Evolutionary conservation across 2,113 vertebrate genomes (phyloP), one percentile per base, ranked within the genome.

Genomic region (Pogona vitticeps): DNA sequence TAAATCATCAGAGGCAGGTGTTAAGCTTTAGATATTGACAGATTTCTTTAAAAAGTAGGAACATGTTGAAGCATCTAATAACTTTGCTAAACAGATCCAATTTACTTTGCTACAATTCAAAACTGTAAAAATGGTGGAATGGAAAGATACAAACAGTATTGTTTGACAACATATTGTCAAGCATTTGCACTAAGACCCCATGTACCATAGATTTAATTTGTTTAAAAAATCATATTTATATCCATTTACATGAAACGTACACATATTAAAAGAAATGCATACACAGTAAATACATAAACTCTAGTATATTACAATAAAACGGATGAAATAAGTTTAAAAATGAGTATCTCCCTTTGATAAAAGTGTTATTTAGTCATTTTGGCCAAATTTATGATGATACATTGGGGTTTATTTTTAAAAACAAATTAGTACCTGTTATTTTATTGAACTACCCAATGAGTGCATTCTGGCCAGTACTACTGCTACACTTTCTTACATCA

Each of bases 171-270:
- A 95, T 97, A 96, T 96, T 97, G 95, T 97, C 96, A 97, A 96
- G 96, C 97, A 96, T 97, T 96, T 97, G 94, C 95, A 97, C 97
- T 98, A 96, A 97, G 97, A 98, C 97, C 97, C 96, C 95, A 97
- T 97, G 95, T 97, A 97, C 96, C 95, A 95, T 96, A 97, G 94
- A 95, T 96, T 97, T 97, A 95, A 95, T 96, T 97, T 96, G 96
- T 96, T 93, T 86, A 92, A 96, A 96, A 97, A 97, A 97, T 96
- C 97, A 97, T 98, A 98, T 99, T 98, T 99, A 99, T 99, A 98
- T 97, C 96, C 94, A 98, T 99, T 98, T 99, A 99, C 98, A 98
- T 97, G 98, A 98, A 97, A 98, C 96, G 95, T 97, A 96, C 97
- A 98, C 98, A 97, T 96, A 96, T 95, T 93, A 96, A 97, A 97